Evolutionary conservation across 2,888 invertebrate species (phyloP), one percentile per base, ranked within the genome.

Genomic region (Tridacna crocea): DNA sequence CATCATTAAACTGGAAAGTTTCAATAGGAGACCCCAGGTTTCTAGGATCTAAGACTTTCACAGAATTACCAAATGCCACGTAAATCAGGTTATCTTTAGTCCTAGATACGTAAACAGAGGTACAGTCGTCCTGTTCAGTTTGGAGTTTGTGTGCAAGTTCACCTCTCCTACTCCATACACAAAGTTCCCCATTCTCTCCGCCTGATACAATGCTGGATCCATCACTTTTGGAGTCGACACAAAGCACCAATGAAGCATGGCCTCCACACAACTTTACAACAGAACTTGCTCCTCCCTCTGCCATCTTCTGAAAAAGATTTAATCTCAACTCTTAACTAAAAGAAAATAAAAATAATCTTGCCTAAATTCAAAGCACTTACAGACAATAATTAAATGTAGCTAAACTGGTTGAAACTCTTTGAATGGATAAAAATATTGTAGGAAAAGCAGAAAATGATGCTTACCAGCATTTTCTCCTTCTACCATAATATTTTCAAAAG

Each of bases 181-280:
- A 92, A 10, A 93, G 79, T 66, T 91, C 91, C 11, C 92, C 92
- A 19, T 80, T 78, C 75, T 93, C 93, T 15, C 91, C 91, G 0
- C 93, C 93, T 24, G 91, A 90, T 0, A 88, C 90, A 4, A 92
- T 75, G 15, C 77, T 68, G 0, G 87, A 87, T 8, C 88, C 88
- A 66, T 89, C 82, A 15, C 63, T 58, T 24, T 84, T 80, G 11
- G 88, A 83, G 75, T 91, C 92, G 6, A 92, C 90, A 90, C 92
- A 92, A 68, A 92, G 84, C 24, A 90, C 90, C 24, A 91, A 87
- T 19, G 83, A 82, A 8, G 85, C 85, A 76, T 93, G 92, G 11
- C 91, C 92, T 51, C 91, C 91, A 36, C 75, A 73, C 15, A 90
- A 80, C 47, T 80, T 87, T 8, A 72, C 68, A 22, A 66, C 48